A percentile compares a stretch with the other conserved stretches of the same genome.
These are phyloP conservation scores for Coenonympha glycerion DNA, from an alignment of 2,888 invertebrate genomes.

Conservation along the genomic window DNA sequence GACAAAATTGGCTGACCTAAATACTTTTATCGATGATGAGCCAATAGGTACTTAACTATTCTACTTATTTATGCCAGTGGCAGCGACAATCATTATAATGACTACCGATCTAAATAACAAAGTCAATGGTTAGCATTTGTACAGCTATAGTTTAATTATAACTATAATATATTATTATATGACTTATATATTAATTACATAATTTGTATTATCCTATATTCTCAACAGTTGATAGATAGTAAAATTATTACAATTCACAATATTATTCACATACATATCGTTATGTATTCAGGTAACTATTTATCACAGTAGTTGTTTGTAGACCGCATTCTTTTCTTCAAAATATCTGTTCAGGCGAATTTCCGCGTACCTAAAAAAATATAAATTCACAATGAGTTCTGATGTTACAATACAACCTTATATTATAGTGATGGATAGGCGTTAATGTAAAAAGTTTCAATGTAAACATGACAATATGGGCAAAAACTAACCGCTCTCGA, in stretches of 20 bases:
- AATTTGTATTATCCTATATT: background rate
- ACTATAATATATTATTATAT: no score
- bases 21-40: no score
- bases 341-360: slow-evolving; percentile 84
- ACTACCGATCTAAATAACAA: background rate
- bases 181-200: no score
- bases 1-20: no score
- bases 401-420: background rate
- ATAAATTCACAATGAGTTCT: slow-evolving; percentile 31
- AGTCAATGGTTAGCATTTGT: no score
- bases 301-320: slow-evolving; percentile 16
- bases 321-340: slow-evolving; percentile 67
- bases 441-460: background rate
- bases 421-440: background rate
- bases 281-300: background rate
- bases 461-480: background rate
- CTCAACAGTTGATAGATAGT: background rate
- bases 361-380: slow-evolving; percentile 80
- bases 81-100: no score
- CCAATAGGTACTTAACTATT: no score
- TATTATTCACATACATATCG: background rate
- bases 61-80: no score
- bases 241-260: background rate
- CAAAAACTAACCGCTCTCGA: background rate
- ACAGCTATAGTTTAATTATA: background rate